A percentile compares a stretch with the other conserved stretches of the same genome.
Evolutionary conservation across 1,140 invertebrate genomes (phyloP).

Genomic region (Drosophila watanabei): DNA sequence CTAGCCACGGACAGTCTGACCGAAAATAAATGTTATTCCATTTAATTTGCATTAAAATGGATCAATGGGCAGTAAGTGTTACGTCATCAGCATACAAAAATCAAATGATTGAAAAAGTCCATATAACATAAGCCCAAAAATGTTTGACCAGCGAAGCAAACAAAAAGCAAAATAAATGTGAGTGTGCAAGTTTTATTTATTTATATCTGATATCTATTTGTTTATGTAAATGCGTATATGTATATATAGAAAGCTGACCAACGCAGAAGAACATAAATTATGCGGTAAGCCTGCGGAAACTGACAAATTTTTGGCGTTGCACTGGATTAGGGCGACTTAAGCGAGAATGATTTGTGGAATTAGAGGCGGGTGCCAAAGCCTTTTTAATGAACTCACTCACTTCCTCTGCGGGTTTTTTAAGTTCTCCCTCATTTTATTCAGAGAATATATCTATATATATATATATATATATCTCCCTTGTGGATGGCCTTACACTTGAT

Average conservation of each 20-base stretch:
- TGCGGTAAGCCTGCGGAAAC: constrained; percentile 40
- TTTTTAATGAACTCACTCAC: constrained; percentile 44
- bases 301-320: constrained; percentile 52
- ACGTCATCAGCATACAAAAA: constrained; percentile 40
- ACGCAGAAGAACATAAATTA: constrained; percentile 33
- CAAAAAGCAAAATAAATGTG: neutral
- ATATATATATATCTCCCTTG: too few species aligned
- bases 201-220: constrained; percentile 29
- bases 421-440: neutral
- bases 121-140: constrained; percentile 1
- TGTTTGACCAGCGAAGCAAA: constrained; percentile 10
- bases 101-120: constrained; percentile 22
- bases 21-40: constrained; percentile 47
- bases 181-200: constrained; percentile 22
- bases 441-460: neutral
- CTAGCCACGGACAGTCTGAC: constrained; percentile 32
- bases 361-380: constrained; percentile 28
- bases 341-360: constrained; percentile 48
- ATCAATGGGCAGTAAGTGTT: constrained; percentile 34
- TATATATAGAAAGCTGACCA: constrained; percentile 7
- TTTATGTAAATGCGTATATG: constrained; percentile 11
- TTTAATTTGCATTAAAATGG: constrained; percentile 46
- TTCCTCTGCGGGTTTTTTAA: constrained; percentile 13
- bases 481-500: constrained; percentile 15
- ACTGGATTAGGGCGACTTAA: constrained; percentile 39